These are phyloP conservation scores for Amitus sp. DNA, from an alignment of 2,888 invertebrate genomes.

Conservation along the genomic window DNA sequence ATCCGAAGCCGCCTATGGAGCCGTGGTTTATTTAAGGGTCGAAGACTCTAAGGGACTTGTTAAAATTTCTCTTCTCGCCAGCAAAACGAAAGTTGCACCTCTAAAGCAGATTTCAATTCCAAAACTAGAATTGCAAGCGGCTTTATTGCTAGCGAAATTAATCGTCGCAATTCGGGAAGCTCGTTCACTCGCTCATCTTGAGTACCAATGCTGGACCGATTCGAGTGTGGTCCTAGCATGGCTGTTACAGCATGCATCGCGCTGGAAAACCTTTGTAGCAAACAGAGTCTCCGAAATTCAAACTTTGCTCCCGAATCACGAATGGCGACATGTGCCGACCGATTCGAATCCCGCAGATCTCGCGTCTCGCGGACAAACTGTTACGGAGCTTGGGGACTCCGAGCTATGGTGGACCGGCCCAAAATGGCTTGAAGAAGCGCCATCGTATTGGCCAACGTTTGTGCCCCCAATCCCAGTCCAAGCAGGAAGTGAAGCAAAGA, in stretches of 20 bases:
- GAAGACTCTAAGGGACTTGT: too few relatives aligned
- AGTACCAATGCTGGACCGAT: conserved; percentile 7
- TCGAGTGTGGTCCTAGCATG: conserved; percentile 8
- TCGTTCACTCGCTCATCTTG: neutral
- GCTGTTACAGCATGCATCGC: neutral
- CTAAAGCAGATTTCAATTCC: neutral
- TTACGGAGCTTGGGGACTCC: too few relatives aligned
- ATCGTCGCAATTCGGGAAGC: neutral
- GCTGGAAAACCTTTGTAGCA: conserved; percentile 8
- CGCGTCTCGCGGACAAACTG: neutral
- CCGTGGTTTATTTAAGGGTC: too few relatives aligned
- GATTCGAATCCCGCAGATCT: conserved; percentile 4
- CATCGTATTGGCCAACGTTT: neutral
- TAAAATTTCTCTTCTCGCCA: too few relatives aligned
- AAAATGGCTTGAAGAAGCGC: neutral
- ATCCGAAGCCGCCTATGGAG: too few relatives aligned
- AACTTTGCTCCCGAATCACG: neutral
- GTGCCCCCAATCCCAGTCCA: neutral
- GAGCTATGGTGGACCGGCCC: neutral
- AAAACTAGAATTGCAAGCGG: neutral
- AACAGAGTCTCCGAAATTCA: conserved; percentile 6
- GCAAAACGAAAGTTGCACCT: neutral
- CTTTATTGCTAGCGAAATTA: neutral
- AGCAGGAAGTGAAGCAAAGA: neutral
- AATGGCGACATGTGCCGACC: conserved; percentile 4